Percentiles rank a stretch among this genome's conserved stretches.
These are phyloP conservation scores for Noctua pronuba DNA, from an alignment of 2,888 invertebrate genomes.

Conservation along the genomic window DNA sequence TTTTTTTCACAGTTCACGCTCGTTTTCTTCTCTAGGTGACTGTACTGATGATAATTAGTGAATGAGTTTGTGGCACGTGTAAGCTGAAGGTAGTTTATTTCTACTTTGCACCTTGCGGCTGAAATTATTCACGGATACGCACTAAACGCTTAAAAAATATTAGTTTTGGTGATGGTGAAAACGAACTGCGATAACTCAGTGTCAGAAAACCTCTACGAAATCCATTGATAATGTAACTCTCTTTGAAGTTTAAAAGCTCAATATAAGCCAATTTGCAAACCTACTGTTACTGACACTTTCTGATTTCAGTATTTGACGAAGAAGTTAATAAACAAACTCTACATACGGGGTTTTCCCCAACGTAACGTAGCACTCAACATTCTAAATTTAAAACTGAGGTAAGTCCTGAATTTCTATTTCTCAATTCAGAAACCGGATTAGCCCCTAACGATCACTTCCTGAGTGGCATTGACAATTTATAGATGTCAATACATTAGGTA, in stretches of 20 bases:
- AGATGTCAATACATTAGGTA: background rate
- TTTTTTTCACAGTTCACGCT: conserved; percentile 28
- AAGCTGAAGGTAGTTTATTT: conserved; percentile 10
- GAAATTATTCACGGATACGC: conserved; percentile 1
- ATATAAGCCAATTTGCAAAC: background rate
- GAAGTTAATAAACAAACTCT: background rate
- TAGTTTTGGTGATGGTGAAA: background rate
- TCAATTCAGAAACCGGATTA: background rate
- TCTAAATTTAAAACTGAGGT: background rate
- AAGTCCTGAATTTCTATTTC: background rate
- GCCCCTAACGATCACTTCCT: background rate
- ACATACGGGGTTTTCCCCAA: background rate
- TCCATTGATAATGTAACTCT: background rate
- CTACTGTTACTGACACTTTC: background rate
- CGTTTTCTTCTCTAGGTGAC: conserved; percentile 17
- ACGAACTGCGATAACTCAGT: background rate
- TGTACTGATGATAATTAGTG: conserved; percentile 40
- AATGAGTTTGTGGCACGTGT: conserved; percentile 26
- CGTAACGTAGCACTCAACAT: background rate
- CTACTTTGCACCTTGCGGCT: background rate
- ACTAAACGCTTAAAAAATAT: background rate
- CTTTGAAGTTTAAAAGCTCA: background rate
- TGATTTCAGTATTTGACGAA: background rate
- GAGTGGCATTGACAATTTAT: background rate
- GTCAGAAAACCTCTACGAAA: background rate